A percentile compares a stretch with the other conserved stretches of the same genome.
phyloP scores from a whole-genome alignment of 2,888 invertebrate species.

The Lepetodrilus schrolli region DNA sequence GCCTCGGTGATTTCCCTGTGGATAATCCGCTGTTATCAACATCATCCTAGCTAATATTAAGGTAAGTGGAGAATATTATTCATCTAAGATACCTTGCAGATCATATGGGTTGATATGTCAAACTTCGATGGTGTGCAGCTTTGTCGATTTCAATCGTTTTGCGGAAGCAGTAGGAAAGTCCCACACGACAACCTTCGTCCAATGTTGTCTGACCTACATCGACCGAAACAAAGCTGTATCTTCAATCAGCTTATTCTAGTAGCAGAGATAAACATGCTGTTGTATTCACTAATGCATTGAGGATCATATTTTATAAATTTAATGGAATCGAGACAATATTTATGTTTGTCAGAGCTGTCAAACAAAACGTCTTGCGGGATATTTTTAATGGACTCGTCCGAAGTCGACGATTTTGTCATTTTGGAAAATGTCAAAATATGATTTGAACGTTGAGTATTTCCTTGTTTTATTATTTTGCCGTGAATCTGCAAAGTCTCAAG shows the following conservation, averaged over 20 bases:
- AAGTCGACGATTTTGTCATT: background rate
- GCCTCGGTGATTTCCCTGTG: conserved; percentile 32
- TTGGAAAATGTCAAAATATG: background rate
- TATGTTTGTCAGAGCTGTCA: conserved; percentile 23
- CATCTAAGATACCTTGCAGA: conserved; percentile 10
- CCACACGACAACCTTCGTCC: conserved; percentile 30
- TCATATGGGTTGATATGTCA: background rate
- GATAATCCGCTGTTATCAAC: conserved; percentile 33
- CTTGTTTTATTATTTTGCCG: background rate
- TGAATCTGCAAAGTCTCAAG: background rate
- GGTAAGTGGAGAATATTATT: conserved; percentile 25
- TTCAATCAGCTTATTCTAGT: background rate
- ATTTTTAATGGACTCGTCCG: conserved; percentile 42
- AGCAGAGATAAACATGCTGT: background rate
- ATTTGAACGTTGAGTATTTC: background rate
- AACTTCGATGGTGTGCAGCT: background rate
- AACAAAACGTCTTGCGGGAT: conserved; percentile 23
- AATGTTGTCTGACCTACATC: conserved; percentile 30
- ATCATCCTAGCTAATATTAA: conserved; percentile 29
- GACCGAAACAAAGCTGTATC: conserved; percentile 9
- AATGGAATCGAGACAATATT: background rate
- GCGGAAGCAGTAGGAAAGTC: conserved; percentile 22
- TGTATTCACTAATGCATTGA: background rate
- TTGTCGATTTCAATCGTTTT: conserved; percentile 11
- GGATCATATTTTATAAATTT: background rate